Percentiles rank a stretch among this genome's conserved stretches.
Evolutionary conservation across 2,888 invertebrate species (phyloP).

Genomic region (Macrostomum cliftonense): DNA sequence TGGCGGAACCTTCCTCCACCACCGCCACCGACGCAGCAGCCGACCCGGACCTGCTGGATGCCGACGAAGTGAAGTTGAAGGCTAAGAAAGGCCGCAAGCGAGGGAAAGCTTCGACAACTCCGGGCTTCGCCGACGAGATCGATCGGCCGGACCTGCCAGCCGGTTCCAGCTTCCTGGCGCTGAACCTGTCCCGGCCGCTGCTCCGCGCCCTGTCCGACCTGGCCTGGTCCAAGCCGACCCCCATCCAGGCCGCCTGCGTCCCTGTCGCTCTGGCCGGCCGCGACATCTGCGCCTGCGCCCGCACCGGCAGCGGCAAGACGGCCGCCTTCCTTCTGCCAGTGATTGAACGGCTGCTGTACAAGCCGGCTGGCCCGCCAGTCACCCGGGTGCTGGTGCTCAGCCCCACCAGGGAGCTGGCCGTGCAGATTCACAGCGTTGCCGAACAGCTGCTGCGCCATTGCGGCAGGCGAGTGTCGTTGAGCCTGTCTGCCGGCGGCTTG

Average conservation of each 20-base stretch:
- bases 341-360: conserved; percentile 70
- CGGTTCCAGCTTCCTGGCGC: conserved; percentile 49
- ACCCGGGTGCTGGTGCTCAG: conserved; percentile 76
- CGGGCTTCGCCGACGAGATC: too few species aligned
- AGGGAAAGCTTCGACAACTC: too few species aligned
- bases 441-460: conserved; percentile 73
- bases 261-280: conserved; percentile 75
- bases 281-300: conserved; percentile 94
- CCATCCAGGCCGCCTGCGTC: conserved; percentile 83
- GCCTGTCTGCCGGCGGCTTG: conserved; percentile 39
- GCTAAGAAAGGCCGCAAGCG: too few species aligned
- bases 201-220: conserved; percentile 63
- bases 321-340: conserved; percentile 96
- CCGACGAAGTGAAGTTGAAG: too few species aligned
- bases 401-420: conserved; percentile 87
- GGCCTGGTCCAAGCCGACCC: conserved; percentile 80
- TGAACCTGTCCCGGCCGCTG: conserved; percentile 82
- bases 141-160: too few species aligned
- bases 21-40: too few species aligned
- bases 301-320: conserved; percentile 78
- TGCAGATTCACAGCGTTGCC: conserved; percentile 85
- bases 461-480: conserved; percentile 42
- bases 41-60: too few species aligned
- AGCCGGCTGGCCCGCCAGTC: conserved; percentile 49
- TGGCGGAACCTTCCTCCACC: too few species aligned